phyloP scores from a whole-genome alignment of 2,797 vertebrate genomes.

The Falco biarmicus region DNA sequence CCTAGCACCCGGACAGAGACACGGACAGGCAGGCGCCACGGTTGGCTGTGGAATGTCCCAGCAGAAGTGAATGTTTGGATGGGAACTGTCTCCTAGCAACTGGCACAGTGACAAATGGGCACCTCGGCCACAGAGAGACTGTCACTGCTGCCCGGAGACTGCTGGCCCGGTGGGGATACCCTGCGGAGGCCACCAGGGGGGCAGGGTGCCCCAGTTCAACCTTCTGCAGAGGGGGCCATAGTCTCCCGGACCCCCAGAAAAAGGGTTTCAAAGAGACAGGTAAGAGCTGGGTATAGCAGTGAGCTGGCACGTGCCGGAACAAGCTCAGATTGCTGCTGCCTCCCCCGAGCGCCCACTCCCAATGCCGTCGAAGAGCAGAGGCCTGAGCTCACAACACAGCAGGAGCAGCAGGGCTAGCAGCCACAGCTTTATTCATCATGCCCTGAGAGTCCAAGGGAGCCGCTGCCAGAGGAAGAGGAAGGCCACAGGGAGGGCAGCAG shows the following conservation, averaged over 20 bases:
- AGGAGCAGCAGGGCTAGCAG: not conserved
- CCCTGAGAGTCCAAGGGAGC: not conserved
- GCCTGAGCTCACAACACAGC: not conserved
- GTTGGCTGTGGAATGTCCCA: not conserved
- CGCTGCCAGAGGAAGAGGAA: not conserved
- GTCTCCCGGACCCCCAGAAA: not conserved
- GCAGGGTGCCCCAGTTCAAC: not conserved
- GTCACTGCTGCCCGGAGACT: not conserved
- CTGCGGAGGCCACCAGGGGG: not conserved
- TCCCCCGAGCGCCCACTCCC: not conserved
- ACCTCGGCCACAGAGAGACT: not conserved
- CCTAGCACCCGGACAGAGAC: not conserved
- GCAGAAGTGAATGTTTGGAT: accelerated
- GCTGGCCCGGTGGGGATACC: accelerated
- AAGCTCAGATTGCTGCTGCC: accelerated
- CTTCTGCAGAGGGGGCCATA: not conserved
- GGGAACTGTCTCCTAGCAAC: not conserved
- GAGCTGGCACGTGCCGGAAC: not conserved
- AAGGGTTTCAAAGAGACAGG: not conserved
- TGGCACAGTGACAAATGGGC: accelerated
- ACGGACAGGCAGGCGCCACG: not conserved
- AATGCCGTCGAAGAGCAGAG: not conserved
- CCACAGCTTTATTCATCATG: not conserved
- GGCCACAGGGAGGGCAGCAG: not conserved
- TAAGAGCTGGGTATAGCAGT: not conserved